phyloP scores from a whole-genome alignment of 2,113 vertebrate species.

The Anthoscopus minutus region DNA sequence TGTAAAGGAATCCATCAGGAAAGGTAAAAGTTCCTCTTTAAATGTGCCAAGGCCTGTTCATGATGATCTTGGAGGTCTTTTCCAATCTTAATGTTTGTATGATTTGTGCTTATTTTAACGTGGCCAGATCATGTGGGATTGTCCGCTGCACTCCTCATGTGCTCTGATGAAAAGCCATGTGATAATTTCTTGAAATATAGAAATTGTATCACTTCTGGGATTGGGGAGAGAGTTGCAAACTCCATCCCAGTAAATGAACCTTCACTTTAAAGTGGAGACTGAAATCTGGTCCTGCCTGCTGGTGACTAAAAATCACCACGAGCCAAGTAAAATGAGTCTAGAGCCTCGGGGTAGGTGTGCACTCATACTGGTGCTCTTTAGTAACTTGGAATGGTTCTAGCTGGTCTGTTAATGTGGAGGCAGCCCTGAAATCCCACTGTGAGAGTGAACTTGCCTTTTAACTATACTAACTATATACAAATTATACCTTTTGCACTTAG shows the following conservation, averaged over 20 bases:
- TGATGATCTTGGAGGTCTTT: not conserved
- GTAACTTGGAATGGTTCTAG: not conserved
- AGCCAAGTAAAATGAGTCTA: not conserved
- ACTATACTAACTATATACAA: not conserved
- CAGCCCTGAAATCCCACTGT: not conserved
- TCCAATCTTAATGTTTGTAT: not conserved
- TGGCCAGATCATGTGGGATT: accelerated
- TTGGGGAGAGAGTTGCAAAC: not conserved
- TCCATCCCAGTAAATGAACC: not conserved
- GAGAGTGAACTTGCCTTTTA: not conserved
- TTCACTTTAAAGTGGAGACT: not conserved
- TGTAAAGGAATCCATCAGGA: not conserved
- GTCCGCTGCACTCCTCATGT: not conserved
- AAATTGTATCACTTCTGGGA: not conserved
- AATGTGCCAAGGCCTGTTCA: not conserved
- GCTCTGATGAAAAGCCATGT: not conserved
- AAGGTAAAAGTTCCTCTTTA: not conserved
- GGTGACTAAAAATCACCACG: not conserved
- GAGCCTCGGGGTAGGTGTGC: not conserved
- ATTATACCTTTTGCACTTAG: not conserved
- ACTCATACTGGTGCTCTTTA: not conserved
- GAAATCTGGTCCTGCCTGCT: not conserved
- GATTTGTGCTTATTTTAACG: not conserved
- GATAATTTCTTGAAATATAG: not conserved
- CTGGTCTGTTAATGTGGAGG: not conserved